A percentile compares a stretch with the other conserved stretches of the same genome.
phyloP scores from a whole-genome alignment of 2,888 invertebrate genomes.

The Teleiodes luculella region DNA sequence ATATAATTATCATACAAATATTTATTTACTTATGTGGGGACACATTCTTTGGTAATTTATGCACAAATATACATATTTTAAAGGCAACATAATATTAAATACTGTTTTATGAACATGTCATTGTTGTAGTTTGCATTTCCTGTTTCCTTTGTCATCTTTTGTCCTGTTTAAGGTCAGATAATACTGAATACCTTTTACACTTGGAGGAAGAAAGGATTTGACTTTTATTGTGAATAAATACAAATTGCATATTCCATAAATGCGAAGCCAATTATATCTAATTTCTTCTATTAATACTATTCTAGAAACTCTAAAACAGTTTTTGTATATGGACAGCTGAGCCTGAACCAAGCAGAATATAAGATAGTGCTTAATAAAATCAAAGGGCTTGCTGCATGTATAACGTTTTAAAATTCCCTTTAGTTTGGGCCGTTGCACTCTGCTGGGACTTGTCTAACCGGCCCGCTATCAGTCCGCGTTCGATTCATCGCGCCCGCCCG shows the following conservation, averaged over 20 bases:
- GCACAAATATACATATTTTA: not conserved
- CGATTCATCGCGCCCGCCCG: constrained; percentile 68
- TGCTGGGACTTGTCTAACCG: constrained; percentile 73
- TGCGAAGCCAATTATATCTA: no score
- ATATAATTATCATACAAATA: constrained; percentile 4
- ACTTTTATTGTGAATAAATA: no score
- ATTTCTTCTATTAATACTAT: no score
- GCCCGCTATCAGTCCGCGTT: constrained; percentile 71
- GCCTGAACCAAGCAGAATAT: not conserved
- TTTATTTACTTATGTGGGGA: not conserved
- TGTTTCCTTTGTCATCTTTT: constrained; percentile 46
- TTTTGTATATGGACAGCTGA: not conserved
- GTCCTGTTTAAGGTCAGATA: constrained; percentile 19
- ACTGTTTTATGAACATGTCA: constrained; percentile 8
- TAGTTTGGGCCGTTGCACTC: constrained; percentile 77
- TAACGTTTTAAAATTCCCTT: constrained; percentile 72
- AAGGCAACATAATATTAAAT: not conserved
- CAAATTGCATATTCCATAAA: no score
- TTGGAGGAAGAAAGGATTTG: not conserved
- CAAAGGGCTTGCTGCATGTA: constrained; percentile 60
- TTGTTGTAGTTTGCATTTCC: constrained; percentile 40
- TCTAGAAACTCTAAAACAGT: no score
- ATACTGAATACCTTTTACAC: not conserved
- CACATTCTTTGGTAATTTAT: not conserved
- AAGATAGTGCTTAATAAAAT: constrained; percentile 41